phyloP scores from a whole-genome alignment of 2,888 invertebrate genomes.

The Eristalinus sepulchralis region DNA sequence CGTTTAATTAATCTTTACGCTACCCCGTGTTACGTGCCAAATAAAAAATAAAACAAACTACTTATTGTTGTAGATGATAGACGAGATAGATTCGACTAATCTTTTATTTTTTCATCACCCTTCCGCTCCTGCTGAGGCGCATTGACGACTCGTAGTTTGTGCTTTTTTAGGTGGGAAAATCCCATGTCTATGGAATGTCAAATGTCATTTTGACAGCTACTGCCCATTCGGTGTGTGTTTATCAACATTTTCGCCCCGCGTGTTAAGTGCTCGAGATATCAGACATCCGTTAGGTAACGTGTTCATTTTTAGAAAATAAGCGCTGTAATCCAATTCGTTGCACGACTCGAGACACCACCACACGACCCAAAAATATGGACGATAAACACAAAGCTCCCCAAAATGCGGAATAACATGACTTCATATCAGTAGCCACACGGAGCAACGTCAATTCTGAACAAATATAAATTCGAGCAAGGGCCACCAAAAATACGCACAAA shows the following conservation, averaged over 20 bases:
- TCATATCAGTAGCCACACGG: neutral
- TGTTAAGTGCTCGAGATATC: conserved; percentile 10
- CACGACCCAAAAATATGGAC: neutral
- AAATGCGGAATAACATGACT: neutral
- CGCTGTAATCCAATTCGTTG: conserved; percentile 31
- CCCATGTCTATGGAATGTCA: conserved; percentile 31
- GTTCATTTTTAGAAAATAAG: conserved; percentile 30
- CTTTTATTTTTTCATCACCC: neutral
- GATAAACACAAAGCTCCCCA: neutral
- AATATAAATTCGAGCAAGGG: neutral
- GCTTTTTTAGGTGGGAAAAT: conserved; percentile 21
- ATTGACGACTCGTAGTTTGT: neutral
- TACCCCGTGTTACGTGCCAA: conserved; percentile 23
- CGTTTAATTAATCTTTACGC: conserved; percentile 36
- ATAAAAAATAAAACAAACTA: neutral
- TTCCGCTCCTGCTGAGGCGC: neutral
- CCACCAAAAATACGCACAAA: neutral
- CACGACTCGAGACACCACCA: neutral
- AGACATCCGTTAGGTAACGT: conserved; percentile 13
- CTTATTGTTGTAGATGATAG: neutral
- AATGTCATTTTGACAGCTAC: conserved; percentile 48
- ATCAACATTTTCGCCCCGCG: neutral
- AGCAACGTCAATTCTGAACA: conserved; percentile 9
- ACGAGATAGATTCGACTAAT: conserved; percentile 24
- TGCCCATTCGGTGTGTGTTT: neutral